phyloP scores from a whole-genome alignment of 2,797 vertebrate genomes.

The Crypturellus tataupa region DNA sequence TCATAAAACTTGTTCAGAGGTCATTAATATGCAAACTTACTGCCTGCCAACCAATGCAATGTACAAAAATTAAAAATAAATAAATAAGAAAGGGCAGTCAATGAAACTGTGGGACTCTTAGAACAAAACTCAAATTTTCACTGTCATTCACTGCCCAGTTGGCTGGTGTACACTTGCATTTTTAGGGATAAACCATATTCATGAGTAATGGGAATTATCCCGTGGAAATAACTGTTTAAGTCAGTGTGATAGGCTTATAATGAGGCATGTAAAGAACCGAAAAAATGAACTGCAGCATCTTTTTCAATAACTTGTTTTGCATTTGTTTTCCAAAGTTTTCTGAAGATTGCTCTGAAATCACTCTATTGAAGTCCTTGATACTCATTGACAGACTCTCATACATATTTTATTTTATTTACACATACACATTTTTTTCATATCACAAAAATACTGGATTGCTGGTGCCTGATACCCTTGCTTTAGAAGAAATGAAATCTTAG shows the following conservation, averaged over 20 bases:
- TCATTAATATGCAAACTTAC: neutral
- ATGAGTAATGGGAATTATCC: neutral
- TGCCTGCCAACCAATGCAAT: neutral
- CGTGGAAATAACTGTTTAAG: neutral
- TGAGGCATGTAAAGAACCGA: neutral
- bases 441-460: neutral
- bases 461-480: neutral
- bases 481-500: neutral
- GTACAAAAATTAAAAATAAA: neutral
- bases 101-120: neutral
- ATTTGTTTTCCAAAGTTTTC: constrained; percentile 21
- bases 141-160: neutral
- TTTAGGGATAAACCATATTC: fast-evolving
- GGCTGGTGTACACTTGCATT: neutral
- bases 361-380: neutral
- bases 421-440: neutral
- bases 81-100: too few relatives aligned
- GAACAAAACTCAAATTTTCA: neutral
- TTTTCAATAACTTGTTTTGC: neutral
- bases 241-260: neutral
- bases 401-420: neutral
- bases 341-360: neutral
- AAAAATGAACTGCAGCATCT: neutral
- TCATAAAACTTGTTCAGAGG: neutral
- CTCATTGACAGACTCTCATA: neutral